Conservation (phyloP, 2,797 vertebrate genomes). For the Sarcophilus harrisii region DNA sequence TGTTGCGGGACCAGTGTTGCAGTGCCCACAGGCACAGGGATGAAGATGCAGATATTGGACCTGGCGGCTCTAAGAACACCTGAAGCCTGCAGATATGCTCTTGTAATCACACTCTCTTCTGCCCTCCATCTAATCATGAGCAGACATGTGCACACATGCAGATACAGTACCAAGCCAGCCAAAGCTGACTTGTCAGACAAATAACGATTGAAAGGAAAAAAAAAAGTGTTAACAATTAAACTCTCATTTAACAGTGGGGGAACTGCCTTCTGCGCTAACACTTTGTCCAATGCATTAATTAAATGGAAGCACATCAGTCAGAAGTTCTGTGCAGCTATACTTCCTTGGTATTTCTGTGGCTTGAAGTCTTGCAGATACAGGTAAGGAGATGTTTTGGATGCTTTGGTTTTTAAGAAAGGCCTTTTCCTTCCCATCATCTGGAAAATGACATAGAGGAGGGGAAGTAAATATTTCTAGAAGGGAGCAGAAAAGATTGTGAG, state of each 20-base stretch:
- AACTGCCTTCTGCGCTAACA: background rate
- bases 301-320: background rate
- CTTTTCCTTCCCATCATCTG: background rate
- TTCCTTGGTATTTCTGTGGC: background rate
- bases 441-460: background rate
- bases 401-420: background rate
- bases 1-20: background rate
- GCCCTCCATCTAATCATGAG: background rate
- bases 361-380: background rate
- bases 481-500: background rate
- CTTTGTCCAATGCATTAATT: background rate
- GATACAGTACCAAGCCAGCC: background rate
- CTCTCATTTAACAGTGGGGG: background rate
- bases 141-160: background rate
- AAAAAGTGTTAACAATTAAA: background rate
- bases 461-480: background rate
- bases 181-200: background rate
- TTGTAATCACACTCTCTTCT: background rate
- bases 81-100: background rate
- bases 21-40: background rate
- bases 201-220: background rate
- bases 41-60: background rate
- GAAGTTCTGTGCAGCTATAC: background rate
- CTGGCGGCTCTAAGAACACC: background rate
- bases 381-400: background rate